These are phyloP conservation scores for Bombus waltoni DNA, from an alignment of 1,140 invertebrate genomes.

Conservation along the genomic window DNA sequence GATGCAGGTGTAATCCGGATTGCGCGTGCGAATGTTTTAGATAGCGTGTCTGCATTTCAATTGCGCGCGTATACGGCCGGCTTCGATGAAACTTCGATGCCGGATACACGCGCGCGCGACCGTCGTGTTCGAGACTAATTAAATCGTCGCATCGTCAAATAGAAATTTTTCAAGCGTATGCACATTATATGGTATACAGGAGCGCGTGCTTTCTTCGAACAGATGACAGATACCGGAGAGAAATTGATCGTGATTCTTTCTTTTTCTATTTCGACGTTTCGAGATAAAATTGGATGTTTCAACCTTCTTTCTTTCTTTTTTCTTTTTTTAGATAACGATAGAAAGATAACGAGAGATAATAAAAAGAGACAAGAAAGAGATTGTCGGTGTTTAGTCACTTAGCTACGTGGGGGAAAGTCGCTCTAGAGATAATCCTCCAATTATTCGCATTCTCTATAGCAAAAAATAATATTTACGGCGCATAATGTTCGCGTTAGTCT, in stretches of 20 bases:
- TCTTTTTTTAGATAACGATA: neutral
- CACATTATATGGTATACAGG: neutral
- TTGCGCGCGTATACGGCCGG: neutral
- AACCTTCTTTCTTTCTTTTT: neutral
- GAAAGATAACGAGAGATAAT: neutral
- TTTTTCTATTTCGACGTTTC: neutral
- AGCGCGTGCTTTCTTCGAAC: neutral
- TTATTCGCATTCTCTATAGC: neutral
- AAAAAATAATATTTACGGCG: neutral
- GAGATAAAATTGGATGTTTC: neutral
- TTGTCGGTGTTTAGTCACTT: neutral
- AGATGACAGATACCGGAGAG: neutral
- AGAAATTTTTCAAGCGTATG: neutral
- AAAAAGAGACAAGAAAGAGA: neutral
- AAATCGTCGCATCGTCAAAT: neutral
- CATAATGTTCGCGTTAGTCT: no score
- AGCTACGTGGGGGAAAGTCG: neutral
- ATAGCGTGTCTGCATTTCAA: slow-evolving; percentile 54
- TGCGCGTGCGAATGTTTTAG: slow-evolving; percentile 72
- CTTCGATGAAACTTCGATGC: neutral
- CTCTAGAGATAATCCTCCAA: neutral
- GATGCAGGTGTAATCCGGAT: slow-evolving; percentile 80
- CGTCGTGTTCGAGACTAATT: neutral
- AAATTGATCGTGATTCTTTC: neutral
- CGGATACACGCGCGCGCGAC: neutral